Evolutionary conservation across 2,797 vertebrate genomes (phyloP).

Genomic region (Crax fasciolata): DNA sequence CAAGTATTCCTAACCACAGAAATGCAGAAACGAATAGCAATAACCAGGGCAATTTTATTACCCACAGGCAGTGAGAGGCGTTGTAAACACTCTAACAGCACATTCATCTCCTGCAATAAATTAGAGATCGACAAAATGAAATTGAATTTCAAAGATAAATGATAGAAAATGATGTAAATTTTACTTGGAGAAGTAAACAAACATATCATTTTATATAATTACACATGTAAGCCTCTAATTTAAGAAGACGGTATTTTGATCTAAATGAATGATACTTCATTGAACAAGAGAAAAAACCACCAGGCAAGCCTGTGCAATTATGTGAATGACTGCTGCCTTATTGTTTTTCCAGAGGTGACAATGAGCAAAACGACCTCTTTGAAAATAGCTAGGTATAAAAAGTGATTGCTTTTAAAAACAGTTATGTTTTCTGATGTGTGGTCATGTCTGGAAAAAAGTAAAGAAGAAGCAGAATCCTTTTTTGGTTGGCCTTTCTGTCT

Average conservation of each 20-base stretch:
- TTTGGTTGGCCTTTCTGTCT: slow-evolving; percentile 32
- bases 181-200: slow-evolving; percentile 78
- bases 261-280: slow-evolving; percentile 70
- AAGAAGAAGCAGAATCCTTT: neutral
- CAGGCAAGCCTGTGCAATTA: slow-evolving; percentile 61
- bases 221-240: slow-evolving; percentile 77
- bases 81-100: slow-evolving; percentile 68
- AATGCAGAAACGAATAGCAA: slow-evolving; percentile 57
- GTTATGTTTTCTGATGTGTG: neutral
- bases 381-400: slow-evolving; percentile 47
- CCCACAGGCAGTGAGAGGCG: slow-evolving; percentile 44
- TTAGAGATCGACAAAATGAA: slow-evolving; percentile 72
- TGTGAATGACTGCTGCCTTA: slow-evolving; percentile 51
- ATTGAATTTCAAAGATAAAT: slow-evolving; percentile 78
- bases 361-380: slow-evolving; percentile 49
- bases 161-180: slow-evolving; percentile 64
- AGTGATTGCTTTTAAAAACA: slow-evolving; percentile 48
- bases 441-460: neutral
- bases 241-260: slow-evolving; percentile 56
- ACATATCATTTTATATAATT: slow-evolving; percentile 82
- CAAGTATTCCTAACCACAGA: neutral
- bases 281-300: slow-evolving; percentile 47
- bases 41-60: slow-evolving; percentile 74
- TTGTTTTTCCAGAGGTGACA: slow-evolving; percentile 69
- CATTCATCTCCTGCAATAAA: slow-evolving; percentile 66